A percentile compares a stretch with the other conserved stretches of the same genome.
Conservation (phyloP, 2,888 invertebrate species). For the Blastobasis adustella region DNA sequence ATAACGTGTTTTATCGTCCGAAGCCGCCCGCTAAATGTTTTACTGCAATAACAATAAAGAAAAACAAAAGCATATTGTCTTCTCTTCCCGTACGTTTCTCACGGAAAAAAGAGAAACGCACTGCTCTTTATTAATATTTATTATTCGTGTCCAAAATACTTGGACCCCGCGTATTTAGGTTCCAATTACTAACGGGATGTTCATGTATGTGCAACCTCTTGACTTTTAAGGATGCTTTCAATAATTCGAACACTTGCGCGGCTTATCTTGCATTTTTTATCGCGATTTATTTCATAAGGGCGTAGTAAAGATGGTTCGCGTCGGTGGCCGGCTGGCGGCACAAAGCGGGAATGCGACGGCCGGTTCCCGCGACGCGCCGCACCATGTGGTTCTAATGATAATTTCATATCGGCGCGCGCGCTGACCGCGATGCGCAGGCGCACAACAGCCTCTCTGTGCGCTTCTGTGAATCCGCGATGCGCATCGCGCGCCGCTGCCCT, state of each 20-base stretch:
- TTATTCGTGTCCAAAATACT: constrained; percentile 55
- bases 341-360: neutral
- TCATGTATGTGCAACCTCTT: constrained; percentile 22
- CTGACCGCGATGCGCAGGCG: constrained; percentile 30
- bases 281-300: constrained; percentile 15
- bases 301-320: constrained; percentile 3
- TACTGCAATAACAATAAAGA: constrained; percentile 72
- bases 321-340: neutral
- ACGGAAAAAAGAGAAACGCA: constrained; percentile 57
- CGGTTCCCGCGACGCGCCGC: constrained; percentile 13
- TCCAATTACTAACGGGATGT: constrained; percentile 41
- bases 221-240: constrained; percentile 23
- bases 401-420: constrained; percentile 52
- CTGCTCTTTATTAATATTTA: constrained; percentile 67
- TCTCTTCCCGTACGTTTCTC: constrained; percentile 50
- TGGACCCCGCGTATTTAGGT: constrained; percentile 43
- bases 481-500: constrained; percentile 36
- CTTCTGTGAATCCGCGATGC: constrained; percentile 63
- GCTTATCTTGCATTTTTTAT: constrained; percentile 16
- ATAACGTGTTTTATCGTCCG: constrained; percentile 67
- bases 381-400: constrained; percentile 66
- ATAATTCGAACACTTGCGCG: constrained; percentile 21
- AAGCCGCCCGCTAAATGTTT: constrained; percentile 66
- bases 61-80: constrained; percentile 70
- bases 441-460: constrained; percentile 58